phyloP scores from a whole-genome alignment of 53 echinoderm and acorn worm species.

The Astropecten irregularis region DNA sequence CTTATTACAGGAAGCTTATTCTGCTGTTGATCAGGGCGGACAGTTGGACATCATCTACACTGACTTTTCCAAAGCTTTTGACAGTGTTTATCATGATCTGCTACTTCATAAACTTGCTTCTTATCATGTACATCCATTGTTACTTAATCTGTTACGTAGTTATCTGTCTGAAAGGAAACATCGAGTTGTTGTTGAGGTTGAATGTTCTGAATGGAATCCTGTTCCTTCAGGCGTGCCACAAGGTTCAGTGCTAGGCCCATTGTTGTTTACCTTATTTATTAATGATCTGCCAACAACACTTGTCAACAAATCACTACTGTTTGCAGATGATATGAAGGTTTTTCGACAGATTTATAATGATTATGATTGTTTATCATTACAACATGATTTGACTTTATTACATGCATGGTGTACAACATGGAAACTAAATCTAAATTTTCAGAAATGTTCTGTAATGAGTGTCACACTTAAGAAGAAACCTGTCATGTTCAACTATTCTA shows the following conservation, averaged over 20 bases:
- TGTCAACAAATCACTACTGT: too few relatives aligned
- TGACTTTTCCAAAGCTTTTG: conserved; percentile 21
- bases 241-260: background rate
- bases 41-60: conserved; percentile 18
- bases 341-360: too few relatives aligned
- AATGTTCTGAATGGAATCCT: conserved; percentile 3
- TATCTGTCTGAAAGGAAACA: conserved; percentile 1
- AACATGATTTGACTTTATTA: too few relatives aligned
- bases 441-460: too few relatives aligned
- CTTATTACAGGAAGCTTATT: conserved; percentile 11
- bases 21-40: conserved; percentile 20
- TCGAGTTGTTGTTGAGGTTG: conserved; percentile 1
- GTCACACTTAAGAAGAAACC: too few relatives aligned
- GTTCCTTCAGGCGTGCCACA: conserved; percentile 26
- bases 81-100: background rate
- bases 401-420: too few relatives aligned
- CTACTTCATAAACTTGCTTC: background rate
- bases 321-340: too few relatives aligned
- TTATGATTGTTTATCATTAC: too few relatives aligned
- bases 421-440: too few relatives aligned
- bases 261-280: too few relatives aligned
- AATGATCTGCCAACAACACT: too few relatives aligned
- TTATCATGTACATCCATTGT: background rate
- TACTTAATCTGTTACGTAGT: conserved; percentile 2
- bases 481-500: too few relatives aligned